These are phyloP conservation scores for Pseudochaenichthys georgianus DNA, from an alignment of 2,797 vertebrate genomes.

Conservation along the genomic window DNA sequence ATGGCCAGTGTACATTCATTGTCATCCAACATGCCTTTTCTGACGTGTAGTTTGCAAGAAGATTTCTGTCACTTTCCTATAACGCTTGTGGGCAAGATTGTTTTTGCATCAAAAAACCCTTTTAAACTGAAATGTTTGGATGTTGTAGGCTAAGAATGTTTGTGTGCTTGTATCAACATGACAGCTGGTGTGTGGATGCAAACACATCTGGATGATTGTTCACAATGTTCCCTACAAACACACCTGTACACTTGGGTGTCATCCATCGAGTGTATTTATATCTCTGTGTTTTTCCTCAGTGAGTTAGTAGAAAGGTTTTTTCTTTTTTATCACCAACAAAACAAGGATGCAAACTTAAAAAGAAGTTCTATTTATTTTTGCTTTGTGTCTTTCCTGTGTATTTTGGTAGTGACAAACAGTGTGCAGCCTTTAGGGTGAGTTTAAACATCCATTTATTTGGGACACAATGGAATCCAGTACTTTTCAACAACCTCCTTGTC, in stretches of 20 bases:
- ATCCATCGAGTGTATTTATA: slow-evolving; percentile 31
- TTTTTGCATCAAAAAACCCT: no score
- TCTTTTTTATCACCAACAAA: not conserved
- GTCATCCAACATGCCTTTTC: no score
- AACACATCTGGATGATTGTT: slow-evolving; percentile 23
- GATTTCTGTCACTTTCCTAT: no score
- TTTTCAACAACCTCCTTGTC: not conserved
- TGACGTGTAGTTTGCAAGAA: no score
- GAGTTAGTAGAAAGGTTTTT: slow-evolving; percentile 1
- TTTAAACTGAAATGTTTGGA: no score
- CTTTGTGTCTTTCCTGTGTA: not conserved
- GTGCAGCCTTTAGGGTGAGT: not conserved
- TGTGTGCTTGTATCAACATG: slow-evolving; percentile 17
- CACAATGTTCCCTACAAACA: slow-evolving; percentile 23
- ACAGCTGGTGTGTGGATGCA: slow-evolving; percentile 12
- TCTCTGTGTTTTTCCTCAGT: slow-evolving; percentile 12
- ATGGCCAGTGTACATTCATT: no score
- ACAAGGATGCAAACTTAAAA: not conserved
- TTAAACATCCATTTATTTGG: slow-evolving; percentile 4
- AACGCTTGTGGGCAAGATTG: no score
- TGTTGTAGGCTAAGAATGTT: not conserved
- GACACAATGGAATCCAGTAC: not conserved
- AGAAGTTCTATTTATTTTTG: not conserved
- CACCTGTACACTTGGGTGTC: slow-evolving; percentile 42
- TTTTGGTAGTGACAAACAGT: not conserved